A percentile compares a stretch with the other conserved stretches of the same genome.
Conservation (phyloP, 1,140 invertebrate species). For the Bemisia tabaci region DNA sequence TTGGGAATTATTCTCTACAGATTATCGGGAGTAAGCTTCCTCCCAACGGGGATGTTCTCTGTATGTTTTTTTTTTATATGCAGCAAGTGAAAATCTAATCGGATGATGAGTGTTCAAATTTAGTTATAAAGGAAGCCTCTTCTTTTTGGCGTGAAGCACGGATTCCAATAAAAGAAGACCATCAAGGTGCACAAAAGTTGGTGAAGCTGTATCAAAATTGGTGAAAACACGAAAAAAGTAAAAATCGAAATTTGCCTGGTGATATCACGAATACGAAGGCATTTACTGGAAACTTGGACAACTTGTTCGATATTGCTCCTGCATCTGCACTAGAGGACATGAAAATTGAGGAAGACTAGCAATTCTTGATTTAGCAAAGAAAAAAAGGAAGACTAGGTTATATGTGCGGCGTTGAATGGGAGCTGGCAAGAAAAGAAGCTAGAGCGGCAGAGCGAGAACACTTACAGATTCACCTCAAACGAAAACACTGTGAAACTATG, state of each 20-base stretch:
- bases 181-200: slow-evolving; percentile 14
- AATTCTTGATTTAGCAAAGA: slow-evolving; percentile 16
- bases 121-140: slow-evolving; percentile 15
- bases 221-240: slow-evolving; percentile 13
- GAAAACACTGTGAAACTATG: too few relatives aligned
- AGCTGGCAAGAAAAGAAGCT: slow-evolving; percentile 4
- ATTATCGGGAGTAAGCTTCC: too few relatives aligned
- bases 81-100: slow-evolving; percentile 13
- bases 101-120: slow-evolving; percentile 13
- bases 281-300: slow-evolving; percentile 18
- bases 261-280: slow-evolving; percentile 11
- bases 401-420: slow-evolving; percentile 6
- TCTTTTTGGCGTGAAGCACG: slow-evolving; percentile 18
- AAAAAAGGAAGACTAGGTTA: slow-evolving; percentile 10
- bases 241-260: slow-evolving; percentile 3
- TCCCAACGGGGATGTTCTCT: too few relatives aligned
- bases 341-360: slow-evolving; percentile 16
- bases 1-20: too few relatives aligned
- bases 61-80: slow-evolving; percentile 17
- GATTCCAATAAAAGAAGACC: slow-evolving; percentile 14
- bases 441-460: too few relatives aligned
- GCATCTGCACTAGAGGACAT: slow-evolving; percentile 18
- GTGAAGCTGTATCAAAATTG: slow-evolving; percentile 15
- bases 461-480: too few relatives aligned
- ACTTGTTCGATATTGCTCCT: slow-evolving; percentile 24